Conservation (phyloP, 2,888 invertebrate species). For the Julus scanicus region DNA sequence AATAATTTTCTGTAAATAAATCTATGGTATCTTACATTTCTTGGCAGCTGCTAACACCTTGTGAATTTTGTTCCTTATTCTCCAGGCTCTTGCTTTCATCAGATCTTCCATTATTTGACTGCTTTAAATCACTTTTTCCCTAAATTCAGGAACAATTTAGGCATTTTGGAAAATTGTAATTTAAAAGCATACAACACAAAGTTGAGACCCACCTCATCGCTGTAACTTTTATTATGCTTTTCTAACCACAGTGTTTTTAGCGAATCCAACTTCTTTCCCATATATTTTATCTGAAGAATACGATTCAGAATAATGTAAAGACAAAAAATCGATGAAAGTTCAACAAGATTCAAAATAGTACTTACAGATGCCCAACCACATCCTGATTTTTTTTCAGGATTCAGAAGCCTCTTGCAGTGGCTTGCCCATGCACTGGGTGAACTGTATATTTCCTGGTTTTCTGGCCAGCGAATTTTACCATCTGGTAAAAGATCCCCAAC, state of each 20-base stretch:
- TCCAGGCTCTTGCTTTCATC: constrained; percentile 62
- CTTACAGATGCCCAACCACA: constrained; percentile 94
- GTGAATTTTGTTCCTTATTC: constrained; percentile 55
- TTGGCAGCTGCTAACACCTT: neutral
- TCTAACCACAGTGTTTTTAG: constrained; percentile 88
- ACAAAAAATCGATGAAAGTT: neutral
- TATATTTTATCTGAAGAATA: constrained; percentile 71
- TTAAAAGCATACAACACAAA: neutral
- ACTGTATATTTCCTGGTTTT: constrained; percentile 86
- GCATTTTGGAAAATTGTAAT: neutral
- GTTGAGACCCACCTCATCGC: constrained; percentile 58
- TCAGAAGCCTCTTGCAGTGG: constrained; percentile 89
- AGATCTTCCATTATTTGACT: constrained; percentile 61
- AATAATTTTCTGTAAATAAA: neutral
- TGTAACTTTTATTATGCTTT: constrained; percentile 65
- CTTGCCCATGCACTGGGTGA: constrained; percentile 95
- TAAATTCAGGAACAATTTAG: constrained; percentile 42
- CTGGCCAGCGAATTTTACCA: constrained; percentile 89
- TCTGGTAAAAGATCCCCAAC: constrained; percentile 85
- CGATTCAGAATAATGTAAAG: neutral
- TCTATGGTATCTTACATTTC: neutral
- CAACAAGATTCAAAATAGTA: constrained; percentile 57
- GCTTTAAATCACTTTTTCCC: neutral
- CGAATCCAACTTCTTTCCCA: constrained; percentile 86
- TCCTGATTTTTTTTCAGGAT: constrained; percentile 90